Evolutionary conservation across 2,888 invertebrate genomes (phyloP), one percentile per base, ranked within the genome.

Genomic region (Lysandra bellargus): DNA sequence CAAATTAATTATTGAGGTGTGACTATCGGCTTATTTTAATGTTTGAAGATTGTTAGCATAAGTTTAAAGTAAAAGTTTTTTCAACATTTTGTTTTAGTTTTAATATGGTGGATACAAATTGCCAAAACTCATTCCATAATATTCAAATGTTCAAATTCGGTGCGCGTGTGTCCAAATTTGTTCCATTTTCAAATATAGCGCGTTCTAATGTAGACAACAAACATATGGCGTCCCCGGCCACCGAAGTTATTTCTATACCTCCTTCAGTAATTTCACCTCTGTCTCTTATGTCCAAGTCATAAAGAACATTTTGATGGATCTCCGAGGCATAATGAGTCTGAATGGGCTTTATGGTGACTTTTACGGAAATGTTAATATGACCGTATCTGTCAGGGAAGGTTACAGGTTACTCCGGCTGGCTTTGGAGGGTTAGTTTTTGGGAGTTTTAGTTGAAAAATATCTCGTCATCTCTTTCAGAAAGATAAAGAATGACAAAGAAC

Each of bases 111-210:
- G 44, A 44, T 44, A 44, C 9, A 44, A 44, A 9, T 9, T 44
- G 44, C 9, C 9, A 7, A 44, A 44, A 44, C 49, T 49, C 9
- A 44, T 23, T 33, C 12, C 33, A 69, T 33, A 69, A 69, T 33
- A 69, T 17, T 37, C 14, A 33, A 69, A 33, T 9, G 33, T 74
- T 74, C 49, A 44, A 44, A 75, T 49, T 75, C 9, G 44, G 44
- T 44, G 49, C 75, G 75, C 44, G 75, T 75, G 69, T 69, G 69
- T 75, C 75, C 49, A 75, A 75, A 75, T 44, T 44, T 75, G 49
- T 49, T 49, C 75, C 75, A 75, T 75, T 75, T 75, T 75, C 75
- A 44, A 49, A 75, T 49, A 75, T 49, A 75, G 75, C 75, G 23
- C 49, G 75, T 30, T 44, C 75, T 75, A 75, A 75, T 75, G 49